These are phyloP conservation scores for Ophioninae sp. DNA, from an alignment of 2,888 invertebrate species.

Conservation along the genomic window DNA sequence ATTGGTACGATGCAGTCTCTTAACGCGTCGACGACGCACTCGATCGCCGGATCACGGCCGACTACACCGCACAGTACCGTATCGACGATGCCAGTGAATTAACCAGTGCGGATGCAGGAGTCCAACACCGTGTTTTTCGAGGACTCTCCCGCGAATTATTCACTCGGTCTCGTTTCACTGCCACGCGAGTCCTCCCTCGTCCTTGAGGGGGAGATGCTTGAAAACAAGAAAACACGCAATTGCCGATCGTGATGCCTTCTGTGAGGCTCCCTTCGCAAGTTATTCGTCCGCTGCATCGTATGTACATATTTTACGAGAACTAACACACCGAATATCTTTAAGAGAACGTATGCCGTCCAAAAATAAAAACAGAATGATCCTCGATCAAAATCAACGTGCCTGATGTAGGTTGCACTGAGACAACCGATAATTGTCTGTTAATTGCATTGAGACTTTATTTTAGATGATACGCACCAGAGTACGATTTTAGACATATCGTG, in stretches of 20 bases:
- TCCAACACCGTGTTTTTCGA: constrained; percentile 1
- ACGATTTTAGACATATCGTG: constrained; percentile 54
- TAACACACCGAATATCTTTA: constrained; percentile 31
- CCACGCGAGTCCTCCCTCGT: constrained; percentile 28
- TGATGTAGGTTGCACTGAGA: constrained; percentile 15
- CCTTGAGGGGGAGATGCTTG: constrained; percentile 11
- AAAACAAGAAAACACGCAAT: neutral
- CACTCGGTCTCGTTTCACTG: constrained; percentile 47
- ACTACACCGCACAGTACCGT: constrained; percentile 96
- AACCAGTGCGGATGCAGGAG: constrained; percentile 23
- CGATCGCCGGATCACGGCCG: constrained; percentile 93
- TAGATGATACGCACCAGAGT: constrained; percentile 59
- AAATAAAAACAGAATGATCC: constrained; percentile 17
- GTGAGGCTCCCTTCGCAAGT: neutral
- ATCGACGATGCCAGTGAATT: constrained; percentile 90
- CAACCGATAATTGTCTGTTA: constrained; percentile 23
- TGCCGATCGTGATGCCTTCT: neutral
- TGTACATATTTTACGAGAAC: constrained; percentile 30
- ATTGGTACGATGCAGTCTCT: constrained; percentile 95
- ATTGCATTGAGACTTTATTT: constrained; percentile 27
- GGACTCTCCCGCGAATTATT: neutral
- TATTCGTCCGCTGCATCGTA: constrained; percentile 7
- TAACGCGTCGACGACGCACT: constrained; percentile 92
- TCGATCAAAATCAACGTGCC: constrained; percentile 22
- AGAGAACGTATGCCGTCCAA: constrained; percentile 52